Evolutionary conservation across 1,140 invertebrate species (phyloP), one percentile per base, ranked within the genome.

Genomic region (Pomacea maculata): DNA sequence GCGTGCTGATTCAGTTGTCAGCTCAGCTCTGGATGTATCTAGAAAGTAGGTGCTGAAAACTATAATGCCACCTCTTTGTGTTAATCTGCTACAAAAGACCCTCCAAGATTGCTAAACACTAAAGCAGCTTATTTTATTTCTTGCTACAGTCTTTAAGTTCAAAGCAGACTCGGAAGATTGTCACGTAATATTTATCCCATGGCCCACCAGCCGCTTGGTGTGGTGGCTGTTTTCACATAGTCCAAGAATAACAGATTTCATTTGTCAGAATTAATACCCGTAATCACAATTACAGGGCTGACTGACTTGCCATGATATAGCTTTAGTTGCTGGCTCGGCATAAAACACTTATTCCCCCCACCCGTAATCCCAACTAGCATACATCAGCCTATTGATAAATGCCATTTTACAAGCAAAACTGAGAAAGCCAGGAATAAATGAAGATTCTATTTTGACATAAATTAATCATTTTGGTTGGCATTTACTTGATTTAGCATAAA

Each of bases 1-100:
- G 14, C 78, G 82, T 54, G 68, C 72, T 52, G 82, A 83, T 75
- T 34, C 76, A 55, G 75, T 83, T 0, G 64, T 81, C 34, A 83
- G 82, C 52, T 68, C 71, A 29, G 79, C 71, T 11, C 67, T 83
- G 15, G 71, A 83, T 64, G 71, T 83, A n/a, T 64, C 79, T 61
- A 83, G 82, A 57, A 83, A 81, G 82, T 83, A 70, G 75, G 82
- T 61, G 55, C 57, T n/a, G 8, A 19, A 17, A 34, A 29, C 57
- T 74, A 61, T 71, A 9, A 34, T 19, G 64, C 57, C 45, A 15
- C 15, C 1, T 54, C 11, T 25, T 25, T 74, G 72, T 61, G 25
- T 75, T 21, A 61, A 15, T 75, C 21, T 61, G 29, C 63, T 73
- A 54, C 12, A 54, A 54, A 25, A 17, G 29, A 45, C 45, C 19